Percentiles rank a stretch among this genome's conserved stretches.
phyloP scores from a whole-genome alignment of 2,888 invertebrate species.

The Timema podura region DNA sequence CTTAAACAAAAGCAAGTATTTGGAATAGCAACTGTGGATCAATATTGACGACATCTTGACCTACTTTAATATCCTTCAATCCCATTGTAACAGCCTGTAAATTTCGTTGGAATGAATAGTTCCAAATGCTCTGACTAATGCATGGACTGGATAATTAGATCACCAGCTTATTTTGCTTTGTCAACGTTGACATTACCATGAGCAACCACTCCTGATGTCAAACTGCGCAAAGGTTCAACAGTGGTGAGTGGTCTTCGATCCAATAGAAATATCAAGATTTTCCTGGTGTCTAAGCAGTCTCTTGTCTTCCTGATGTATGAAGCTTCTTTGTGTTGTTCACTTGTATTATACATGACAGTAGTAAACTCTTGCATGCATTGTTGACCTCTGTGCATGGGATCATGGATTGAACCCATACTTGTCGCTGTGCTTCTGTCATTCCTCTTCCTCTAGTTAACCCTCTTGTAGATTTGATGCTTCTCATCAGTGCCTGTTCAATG shows the following conservation, averaged over 20 bases:
- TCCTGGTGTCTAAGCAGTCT: background rate
- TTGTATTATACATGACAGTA: background rate
- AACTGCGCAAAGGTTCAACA: background rate
- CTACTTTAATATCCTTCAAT: no score
- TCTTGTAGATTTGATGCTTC: background rate
- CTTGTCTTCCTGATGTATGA: background rate
- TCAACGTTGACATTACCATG: background rate
- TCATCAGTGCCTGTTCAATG: conserved; percentile 5
- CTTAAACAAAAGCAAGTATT: background rate
- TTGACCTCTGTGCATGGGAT: background rate
- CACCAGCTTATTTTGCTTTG: background rate
- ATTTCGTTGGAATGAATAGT: no score
- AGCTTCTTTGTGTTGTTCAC: conserved; percentile 12
- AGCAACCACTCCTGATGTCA: background rate
- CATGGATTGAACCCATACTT: conserved; percentile 6
- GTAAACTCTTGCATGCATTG: conserved; percentile 2
- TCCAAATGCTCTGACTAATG: background rate
- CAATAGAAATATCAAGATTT: background rate
- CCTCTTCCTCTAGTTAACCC: background rate
- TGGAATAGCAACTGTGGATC: background rate
- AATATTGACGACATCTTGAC: background rate
- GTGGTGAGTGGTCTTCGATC: background rate
- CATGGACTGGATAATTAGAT: background rate
- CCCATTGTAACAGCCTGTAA: no score
- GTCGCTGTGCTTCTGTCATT: background rate